Base-by-base conservation (phyloP, 2,888 invertebrate genomes). In the Cheilosia impressa region DNA sequence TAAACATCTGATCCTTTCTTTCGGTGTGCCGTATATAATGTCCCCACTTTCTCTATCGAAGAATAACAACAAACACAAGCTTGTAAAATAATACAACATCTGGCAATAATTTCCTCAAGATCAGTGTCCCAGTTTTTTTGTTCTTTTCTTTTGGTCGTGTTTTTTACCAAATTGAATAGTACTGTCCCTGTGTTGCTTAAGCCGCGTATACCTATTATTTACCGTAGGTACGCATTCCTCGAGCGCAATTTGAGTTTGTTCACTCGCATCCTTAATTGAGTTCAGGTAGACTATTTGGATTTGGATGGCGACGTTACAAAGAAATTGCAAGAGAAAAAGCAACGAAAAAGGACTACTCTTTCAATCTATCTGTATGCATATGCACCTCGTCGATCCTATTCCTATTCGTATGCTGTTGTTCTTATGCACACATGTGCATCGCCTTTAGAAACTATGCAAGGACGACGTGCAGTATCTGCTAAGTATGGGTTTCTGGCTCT, bases 231-330 rank as follows among this genome's bases (percentile, higher is more conserved):
- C 52, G 19, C 57, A 50, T 34, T 17, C 31, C 34, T 45, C 17
- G 24, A 10, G 55, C 17, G 50, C 55, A 55, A n/a, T 53, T 73
- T 47, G 38, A 58, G 63, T 78, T 58, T 71, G 65, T 66, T 75
- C 65, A 58, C 31, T 31, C 9, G 2, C 57, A 65, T 72, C 65
- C n/a, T 72, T 65, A 72, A 71, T 52, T 71, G 31, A 58, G 58
- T 58, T 52, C 78, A 79, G 71, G 78, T 72, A 79, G 71, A 58
- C 52, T 58, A 69, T 38, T 52, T 55, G 31, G 31, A 31, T 31
- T 31, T 9, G 31, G 31, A 31, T 13, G 55, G 47, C 45, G 22
- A 47, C 15, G 38, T 27, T 52, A 10, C 2, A 24, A n/a, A 6
- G 15, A 22, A 38, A 38, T n/a, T 19, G 4, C 43, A 10, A 15